phyloP scores from a whole-genome alignment of 2,888 invertebrate species.

The Euproctis similis region DNA sequence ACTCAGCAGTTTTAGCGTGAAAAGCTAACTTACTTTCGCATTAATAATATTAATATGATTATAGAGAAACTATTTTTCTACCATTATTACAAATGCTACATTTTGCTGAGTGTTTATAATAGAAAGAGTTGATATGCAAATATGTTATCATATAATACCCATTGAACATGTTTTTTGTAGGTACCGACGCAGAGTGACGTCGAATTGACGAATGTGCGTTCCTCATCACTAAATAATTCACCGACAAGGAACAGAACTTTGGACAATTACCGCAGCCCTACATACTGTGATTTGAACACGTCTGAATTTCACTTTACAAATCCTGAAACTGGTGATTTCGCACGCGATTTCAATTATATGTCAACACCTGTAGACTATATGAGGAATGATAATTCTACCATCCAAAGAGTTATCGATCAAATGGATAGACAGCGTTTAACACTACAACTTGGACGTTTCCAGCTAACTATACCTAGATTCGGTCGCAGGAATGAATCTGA shows the following conservation, averaged over 20 bases:
- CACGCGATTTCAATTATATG: constrained; percentile 44
- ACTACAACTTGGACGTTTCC: constrained; percentile 56
- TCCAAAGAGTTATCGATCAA: constrained; percentile 44
- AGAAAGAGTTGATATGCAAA: neutral
- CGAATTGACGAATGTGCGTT: constrained; percentile 45
- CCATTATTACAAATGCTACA: neutral
- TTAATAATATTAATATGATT: too few species aligned
- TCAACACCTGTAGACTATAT: constrained; percentile 43
- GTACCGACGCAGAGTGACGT: constrained; percentile 57
- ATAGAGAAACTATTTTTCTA: too few species aligned
- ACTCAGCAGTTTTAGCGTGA: too few species aligned
- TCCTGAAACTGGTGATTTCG: constrained; percentile 33
- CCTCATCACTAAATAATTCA: constrained; percentile 31
- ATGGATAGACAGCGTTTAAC: constrained; percentile 41
- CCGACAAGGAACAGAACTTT: constrained; percentile 28
- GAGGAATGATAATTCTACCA: constrained; percentile 32
- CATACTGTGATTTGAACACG: constrained; percentile 38
- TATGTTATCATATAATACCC: neutral
- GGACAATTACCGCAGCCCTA: constrained; percentile 43
- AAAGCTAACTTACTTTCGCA: too few species aligned
- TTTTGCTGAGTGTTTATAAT: neutral
- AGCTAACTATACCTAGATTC: constrained; percentile 48
- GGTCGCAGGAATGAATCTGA: constrained; percentile 30
- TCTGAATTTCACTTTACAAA: constrained; percentile 37
- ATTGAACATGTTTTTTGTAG: constrained; percentile 32